Percentiles rank a stretch among this genome's conserved stretches.
phyloP scores from a whole-genome alignment of 2,113 vertebrate species.

The Lepisosteus oculatus region DNA sequence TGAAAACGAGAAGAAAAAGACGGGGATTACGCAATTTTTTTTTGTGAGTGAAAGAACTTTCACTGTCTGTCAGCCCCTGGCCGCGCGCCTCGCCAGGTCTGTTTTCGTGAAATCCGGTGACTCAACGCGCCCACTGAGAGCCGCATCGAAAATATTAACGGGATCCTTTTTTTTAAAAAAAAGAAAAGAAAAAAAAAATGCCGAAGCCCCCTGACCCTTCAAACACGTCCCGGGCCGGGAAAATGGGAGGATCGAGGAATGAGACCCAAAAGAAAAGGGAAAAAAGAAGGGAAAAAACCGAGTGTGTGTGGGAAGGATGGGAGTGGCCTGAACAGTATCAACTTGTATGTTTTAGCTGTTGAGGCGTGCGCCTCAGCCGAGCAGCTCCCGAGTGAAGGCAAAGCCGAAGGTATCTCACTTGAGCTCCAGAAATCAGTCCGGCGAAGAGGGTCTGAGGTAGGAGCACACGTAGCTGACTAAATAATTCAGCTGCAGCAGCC shows the following conservation, averaged over 20 bases:
- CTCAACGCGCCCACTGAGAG: conserved; percentile 35
- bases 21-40: conserved; percentile 20
- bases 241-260: conserved; percentile 15
- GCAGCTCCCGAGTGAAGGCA: conserved; percentile 52
- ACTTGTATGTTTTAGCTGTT: conserved; percentile 81
- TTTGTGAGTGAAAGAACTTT: conserved; percentile 10
- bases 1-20: conserved; percentile 2
- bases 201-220: conserved; percentile 25
- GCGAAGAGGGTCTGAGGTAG: not conserved
- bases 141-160: conserved; percentile 9
- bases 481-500: not conserved
- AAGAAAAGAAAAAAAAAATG: conserved; percentile 23
- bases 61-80: conserved; percentile 15
- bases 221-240: conserved; percentile 41
- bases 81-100: conserved; percentile 1
- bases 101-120: conserved; percentile 33
- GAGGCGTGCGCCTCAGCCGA: conserved; percentile 71
- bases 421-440: conserved; percentile 9
- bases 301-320: conserved; percentile 55
- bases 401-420: conserved; percentile 11
- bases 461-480: conserved; percentile 10
- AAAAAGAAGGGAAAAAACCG: conserved; percentile 41
- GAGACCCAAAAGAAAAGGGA: conserved; percentile 34
- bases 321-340: conserved; percentile 76
- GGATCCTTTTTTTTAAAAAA: not conserved